Conservation (phyloP, 2,888 invertebrate genomes). For the Drosophila colorata region DNA sequence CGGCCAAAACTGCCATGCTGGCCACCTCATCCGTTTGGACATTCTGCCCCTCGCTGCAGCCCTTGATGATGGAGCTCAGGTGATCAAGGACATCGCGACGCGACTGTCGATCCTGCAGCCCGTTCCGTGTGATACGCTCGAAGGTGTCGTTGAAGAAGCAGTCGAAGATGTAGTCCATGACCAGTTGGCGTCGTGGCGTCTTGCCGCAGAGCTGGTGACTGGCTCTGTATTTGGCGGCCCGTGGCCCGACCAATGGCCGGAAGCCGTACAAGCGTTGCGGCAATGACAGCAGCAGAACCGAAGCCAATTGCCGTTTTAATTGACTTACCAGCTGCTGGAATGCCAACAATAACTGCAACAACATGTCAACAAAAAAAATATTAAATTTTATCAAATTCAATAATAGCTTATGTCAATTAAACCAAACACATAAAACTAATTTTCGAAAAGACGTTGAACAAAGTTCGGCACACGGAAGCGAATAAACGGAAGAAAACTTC, state of each 20-base stretch:
- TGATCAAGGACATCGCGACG: constrained; percentile 91
- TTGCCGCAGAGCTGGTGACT: constrained; percentile 50
- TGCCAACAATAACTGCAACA: constrained; percentile 64
- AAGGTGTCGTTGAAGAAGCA: constrained; percentile 92
- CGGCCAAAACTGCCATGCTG: constrained; percentile 83
- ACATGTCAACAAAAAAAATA: constrained; percentile 36
- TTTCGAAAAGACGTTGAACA: constrained; percentile 28
- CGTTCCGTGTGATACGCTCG: constrained; percentile 89
- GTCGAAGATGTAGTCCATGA: constrained; percentile 92
- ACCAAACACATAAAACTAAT: not conserved
- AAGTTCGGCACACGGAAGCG: constrained; percentile 29
- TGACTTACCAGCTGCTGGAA: constrained; percentile 67
- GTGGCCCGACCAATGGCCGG: constrained; percentile 45
- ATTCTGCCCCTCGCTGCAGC: constrained; percentile 87
- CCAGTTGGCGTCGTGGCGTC: constrained; percentile 51
- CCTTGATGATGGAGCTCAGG: constrained; percentile 91
- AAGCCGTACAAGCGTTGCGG: constrained; percentile 67
- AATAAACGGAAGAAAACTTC: constrained; percentile 15
- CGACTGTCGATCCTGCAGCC: constrained; percentile 90
- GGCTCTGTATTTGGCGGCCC: constrained; percentile 49
- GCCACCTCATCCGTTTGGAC: constrained; percentile 84
- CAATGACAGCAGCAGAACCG: constrained; percentile 55
- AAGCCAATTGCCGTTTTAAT: constrained; percentile 70
- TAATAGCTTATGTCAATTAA: not conserved
- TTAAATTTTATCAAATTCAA: constrained; percentile 7